phyloP scores from a whole-genome alignment of 2,888 invertebrate genomes.

The Antitype chi region DNA sequence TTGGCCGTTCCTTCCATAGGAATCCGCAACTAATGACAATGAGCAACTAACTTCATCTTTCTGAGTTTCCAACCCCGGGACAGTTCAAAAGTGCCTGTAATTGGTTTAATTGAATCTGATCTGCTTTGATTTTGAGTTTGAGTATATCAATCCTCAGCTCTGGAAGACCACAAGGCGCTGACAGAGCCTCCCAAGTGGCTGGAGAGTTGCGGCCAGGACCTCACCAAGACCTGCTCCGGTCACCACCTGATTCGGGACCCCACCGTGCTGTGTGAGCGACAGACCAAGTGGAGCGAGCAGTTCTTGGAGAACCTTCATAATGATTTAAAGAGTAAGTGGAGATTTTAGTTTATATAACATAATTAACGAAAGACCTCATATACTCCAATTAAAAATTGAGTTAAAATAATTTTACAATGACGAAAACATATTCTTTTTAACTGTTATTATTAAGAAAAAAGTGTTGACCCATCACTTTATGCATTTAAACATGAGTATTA shows the following conservation, averaged over 20 bases:
- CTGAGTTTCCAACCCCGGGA: too few species aligned
- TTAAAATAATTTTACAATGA: too few species aligned
- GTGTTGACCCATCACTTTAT: too few species aligned
- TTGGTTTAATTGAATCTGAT: neutral
- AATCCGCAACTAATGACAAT: too few species aligned
- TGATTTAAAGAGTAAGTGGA: slow-evolving; percentile 89
- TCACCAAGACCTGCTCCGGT: slow-evolving; percentile 83
- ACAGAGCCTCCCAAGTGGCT: slow-evolving; percentile 89
- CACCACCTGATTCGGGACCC: slow-evolving; percentile 81
- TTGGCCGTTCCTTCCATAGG: too few species aligned
- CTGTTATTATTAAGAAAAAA: too few species aligned
- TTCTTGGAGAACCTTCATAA: slow-evolving; percentile 91
- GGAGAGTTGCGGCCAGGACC: slow-evolving; percentile 78
- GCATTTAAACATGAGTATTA: too few species aligned
- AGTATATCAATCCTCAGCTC: slow-evolving; percentile 82
- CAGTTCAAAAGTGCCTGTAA: neutral
- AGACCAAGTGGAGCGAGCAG: slow-evolving; percentile 92
- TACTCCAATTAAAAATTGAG: too few species aligned
- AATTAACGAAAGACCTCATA: too few species aligned
- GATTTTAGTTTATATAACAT: neutral
- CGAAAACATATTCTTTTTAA: too few species aligned
- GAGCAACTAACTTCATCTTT: too few species aligned
- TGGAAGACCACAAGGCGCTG: slow-evolving; percentile 87
- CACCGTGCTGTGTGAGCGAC: slow-evolving; percentile 89
- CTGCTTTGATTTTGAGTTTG: neutral